Conservation (phyloP, 2,888 invertebrate genomes). For the Pandemis heparana region DNA sequence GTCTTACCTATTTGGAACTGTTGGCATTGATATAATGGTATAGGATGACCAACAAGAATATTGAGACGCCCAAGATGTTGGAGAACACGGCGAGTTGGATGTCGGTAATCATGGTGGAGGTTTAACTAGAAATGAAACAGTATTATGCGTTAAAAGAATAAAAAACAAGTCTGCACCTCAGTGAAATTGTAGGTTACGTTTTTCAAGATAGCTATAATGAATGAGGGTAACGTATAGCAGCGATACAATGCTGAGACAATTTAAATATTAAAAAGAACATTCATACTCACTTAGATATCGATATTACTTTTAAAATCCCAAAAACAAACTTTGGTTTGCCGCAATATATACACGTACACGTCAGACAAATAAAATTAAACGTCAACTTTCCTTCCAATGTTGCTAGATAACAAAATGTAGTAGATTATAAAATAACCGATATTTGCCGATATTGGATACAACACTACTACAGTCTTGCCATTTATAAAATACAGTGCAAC, state of each 20-base stretch:
- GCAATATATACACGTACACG: constrained; percentile 42
- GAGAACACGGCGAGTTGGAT: constrained; percentile 98
- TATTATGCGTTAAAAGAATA: constrained; percentile 1
- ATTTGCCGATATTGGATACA: constrained; percentile 1
- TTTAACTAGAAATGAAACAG: constrained; percentile 47
- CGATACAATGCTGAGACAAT: neutral
- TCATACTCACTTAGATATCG: constrained; percentile 12
- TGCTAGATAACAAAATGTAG: neutral
- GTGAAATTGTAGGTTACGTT: neutral
- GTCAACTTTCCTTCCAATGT: constrained; percentile 15
- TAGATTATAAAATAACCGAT: constrained; percentile 13
- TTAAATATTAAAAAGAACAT: neutral
- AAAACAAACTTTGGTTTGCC: constrained; percentile 14
- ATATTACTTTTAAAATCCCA: constrained; percentile 7
- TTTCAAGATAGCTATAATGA: neutral
- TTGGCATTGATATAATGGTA: constrained; percentile 98
- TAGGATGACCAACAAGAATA: constrained; percentile 96
- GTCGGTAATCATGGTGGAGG: constrained; percentile 94
- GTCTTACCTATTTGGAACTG: constrained; percentile 83
- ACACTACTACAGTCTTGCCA: constrained; percentile 24
- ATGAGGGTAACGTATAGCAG: neutral
- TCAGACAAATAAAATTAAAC: constrained; percentile 37
- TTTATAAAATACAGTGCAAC: neutral
- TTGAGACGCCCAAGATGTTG: constrained; percentile 96
- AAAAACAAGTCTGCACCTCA: neutral